Evolutionary conservation across 2,113 vertebrate genomes (phyloP).

Genomic region (Ctenomys sociabilis): DNA sequence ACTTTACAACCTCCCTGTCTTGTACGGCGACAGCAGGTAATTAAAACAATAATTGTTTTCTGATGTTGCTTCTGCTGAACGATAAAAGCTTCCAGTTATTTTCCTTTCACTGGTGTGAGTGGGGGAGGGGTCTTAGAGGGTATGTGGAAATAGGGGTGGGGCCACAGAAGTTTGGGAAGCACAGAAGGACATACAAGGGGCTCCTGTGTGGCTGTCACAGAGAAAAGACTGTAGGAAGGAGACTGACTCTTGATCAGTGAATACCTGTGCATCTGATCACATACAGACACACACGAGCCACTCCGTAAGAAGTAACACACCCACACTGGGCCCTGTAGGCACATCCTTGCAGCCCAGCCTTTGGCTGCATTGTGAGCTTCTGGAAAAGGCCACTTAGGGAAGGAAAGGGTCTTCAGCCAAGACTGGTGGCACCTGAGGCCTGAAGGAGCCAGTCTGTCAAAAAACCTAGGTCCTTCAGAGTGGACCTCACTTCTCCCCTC

Average conservation of each 20-base stretch:
- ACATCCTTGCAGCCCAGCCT: not conserved
- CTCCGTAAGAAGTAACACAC: not conserved
- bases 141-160: not conserved
- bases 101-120: slow-evolving; percentile 63
- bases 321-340: not conserved
- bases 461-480: not conserved
- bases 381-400: not conserved
- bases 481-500: not conserved
- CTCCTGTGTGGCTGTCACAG: not conserved
- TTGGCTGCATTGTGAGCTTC: not conserved
- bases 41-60: slow-evolving; percentile 89
- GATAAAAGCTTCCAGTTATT: slow-evolving; percentile 82
- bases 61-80: slow-evolving; percentile 85
- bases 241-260: not conserved
- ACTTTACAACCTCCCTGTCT: slow-evolving; percentile 82
- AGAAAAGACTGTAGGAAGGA: not conserved
- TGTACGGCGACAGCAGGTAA: slow-evolving; percentile 87
- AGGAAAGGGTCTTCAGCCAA: not conserved
- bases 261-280: not conserved
- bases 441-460: not conserved
- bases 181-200: not conserved
- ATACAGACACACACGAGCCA: not conserved
- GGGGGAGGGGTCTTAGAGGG: not conserved
- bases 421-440: not conserved
- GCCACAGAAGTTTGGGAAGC: not conserved